A percentile compares a stretch with the other conserved stretches of the same genome.
These are phyloP conservation scores for Tricholaema leucomelas DNA, from an alignment of 2,113 vertebrate genomes.

Conservation along the genomic window DNA sequence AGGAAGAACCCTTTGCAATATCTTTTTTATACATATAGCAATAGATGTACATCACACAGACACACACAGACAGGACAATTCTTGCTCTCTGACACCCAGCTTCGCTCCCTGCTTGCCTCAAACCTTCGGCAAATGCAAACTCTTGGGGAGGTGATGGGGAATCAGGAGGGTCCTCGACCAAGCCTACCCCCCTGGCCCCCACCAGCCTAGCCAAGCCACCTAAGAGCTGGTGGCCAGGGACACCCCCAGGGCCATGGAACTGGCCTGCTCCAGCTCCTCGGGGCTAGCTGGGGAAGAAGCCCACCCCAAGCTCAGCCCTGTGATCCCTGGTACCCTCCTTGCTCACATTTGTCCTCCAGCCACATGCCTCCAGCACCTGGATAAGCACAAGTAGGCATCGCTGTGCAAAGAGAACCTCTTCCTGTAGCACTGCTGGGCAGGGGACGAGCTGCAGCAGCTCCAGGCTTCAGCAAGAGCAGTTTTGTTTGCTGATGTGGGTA, in stretches of 20 bases:
- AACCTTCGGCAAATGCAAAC: background rate
- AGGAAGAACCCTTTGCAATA: background rate
- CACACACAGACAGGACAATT: background rate
- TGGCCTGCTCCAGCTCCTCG: rapidly evolving
- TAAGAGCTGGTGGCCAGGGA: background rate
- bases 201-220: background rate
- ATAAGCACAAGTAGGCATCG: background rate
- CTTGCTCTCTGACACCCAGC: background rate
- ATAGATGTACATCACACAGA: background rate
- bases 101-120: background rate
- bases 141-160: background rate
- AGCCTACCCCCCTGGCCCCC: background rate
- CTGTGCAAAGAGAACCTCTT: background rate
- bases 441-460: background rate
- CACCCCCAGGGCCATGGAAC: background rate
- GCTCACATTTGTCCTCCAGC: background rate
- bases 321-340: background rate
- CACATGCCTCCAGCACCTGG: background rate
- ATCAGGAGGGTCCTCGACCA: background rate
- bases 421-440: background rate
- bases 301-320: background rate
- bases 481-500: background rate
- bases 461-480: background rate
- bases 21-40: background rate
- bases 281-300: background rate